Evolutionary conservation across 2,888 invertebrate species (phyloP).

Genomic region (Eupeodes latifasciatus): DNA sequence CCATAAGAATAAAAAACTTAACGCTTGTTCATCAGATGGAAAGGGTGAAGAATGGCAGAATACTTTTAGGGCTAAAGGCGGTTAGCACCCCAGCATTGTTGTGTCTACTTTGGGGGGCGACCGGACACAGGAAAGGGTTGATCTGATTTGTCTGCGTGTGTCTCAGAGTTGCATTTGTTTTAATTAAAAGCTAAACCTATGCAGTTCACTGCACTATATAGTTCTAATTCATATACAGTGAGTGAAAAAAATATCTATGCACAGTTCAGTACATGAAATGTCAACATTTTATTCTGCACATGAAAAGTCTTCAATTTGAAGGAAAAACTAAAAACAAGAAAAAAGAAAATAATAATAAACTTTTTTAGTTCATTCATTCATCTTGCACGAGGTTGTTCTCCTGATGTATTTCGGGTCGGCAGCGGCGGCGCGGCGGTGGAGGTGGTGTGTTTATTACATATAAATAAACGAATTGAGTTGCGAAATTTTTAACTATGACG

Average conservation of each 20-base stretch:
- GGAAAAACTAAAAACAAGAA: not conserved
- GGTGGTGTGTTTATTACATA: constrained; percentile 12
- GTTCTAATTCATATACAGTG: constrained; percentile 8
- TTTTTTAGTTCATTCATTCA: constrained; percentile 54
- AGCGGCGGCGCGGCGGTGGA: too few relatives aligned
- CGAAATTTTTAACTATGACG: constrained; percentile 40
- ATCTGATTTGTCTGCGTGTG: constrained; percentile 62
- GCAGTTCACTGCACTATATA: constrained; percentile 61
- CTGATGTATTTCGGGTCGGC: too few relatives aligned
- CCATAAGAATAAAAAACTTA: constrained; percentile 26
- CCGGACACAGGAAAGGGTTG: not conserved
- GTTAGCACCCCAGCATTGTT: constrained; percentile 47
- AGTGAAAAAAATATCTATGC: constrained; percentile 19
- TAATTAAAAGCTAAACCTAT: constrained; percentile 65
- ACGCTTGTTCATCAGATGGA: constrained; percentile 15
- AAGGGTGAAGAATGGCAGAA: constrained; percentile 10
- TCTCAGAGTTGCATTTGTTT: constrained; percentile 56
- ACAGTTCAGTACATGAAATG: not conserved
- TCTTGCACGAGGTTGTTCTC: constrained; percentile 8
- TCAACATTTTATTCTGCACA: constrained; percentile 4
- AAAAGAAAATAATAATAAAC: not conserved
- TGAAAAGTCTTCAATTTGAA: constrained; percentile 48
- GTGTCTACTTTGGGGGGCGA: constrained; percentile 2
- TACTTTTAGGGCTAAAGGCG: constrained; percentile 51
- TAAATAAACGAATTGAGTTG: constrained; percentile 45